Evolutionary conservation across 1,140 invertebrate genomes (phyloP).

Genomic region (Danaus plexippus): DNA sequence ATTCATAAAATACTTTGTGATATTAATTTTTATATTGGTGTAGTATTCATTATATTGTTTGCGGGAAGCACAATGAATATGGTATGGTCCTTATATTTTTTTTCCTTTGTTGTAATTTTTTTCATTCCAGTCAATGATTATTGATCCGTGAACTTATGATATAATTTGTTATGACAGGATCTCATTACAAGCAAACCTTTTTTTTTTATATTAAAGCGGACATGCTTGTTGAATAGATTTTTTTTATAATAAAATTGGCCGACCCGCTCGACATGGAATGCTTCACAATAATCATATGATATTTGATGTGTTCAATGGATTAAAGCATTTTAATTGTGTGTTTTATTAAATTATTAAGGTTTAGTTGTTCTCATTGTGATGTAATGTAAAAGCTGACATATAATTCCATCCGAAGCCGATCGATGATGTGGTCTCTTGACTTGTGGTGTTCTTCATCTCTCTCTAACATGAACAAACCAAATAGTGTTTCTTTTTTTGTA

Average conservation of each 20-base stretch:
- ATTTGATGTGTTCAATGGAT: slow-evolving; percentile 28
- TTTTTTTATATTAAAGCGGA: slow-evolving; percentile 23
- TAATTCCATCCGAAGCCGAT: slow-evolving; percentile 45
- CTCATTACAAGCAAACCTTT: slow-evolving; percentile 47
- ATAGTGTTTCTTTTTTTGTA: slow-evolving; percentile 50
- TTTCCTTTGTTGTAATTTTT: slow-evolving; percentile 48
- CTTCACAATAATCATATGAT: slow-evolving; percentile 23
- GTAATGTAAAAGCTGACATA: slow-evolving; percentile 2
- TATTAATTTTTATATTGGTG: slow-evolving; percentile 25
- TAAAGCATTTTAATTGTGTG: slow-evolving; percentile 9
- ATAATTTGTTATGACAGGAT: slow-evolving; percentile 66
- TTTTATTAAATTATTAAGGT: slow-evolving; percentile 1
- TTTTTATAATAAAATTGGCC: slow-evolving; percentile 1
- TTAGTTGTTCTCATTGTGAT: slow-evolving; percentile 20
- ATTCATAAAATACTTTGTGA: slow-evolving; percentile 32
- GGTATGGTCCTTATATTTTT: slow-evolving; percentile 57
- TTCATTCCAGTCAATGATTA: slow-evolving; percentile 34
- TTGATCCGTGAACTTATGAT: slow-evolving; percentile 64
- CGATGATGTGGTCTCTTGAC: slow-evolving; percentile 66
- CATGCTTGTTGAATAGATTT: slow-evolving; percentile 15
- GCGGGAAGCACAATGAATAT: slow-evolving; percentile 57
- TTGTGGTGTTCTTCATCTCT: slow-evolving; percentile 45
- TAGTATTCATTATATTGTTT: slow-evolving; percentile 50
- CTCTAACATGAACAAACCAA: slow-evolving; percentile 43
- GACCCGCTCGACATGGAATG: slow-evolving; percentile 7